These are phyloP conservation scores for Melanotaenia maccullochi DNA, from an alignment of 2,797 vertebrate genomes.

Conservation along the genomic window DNA sequence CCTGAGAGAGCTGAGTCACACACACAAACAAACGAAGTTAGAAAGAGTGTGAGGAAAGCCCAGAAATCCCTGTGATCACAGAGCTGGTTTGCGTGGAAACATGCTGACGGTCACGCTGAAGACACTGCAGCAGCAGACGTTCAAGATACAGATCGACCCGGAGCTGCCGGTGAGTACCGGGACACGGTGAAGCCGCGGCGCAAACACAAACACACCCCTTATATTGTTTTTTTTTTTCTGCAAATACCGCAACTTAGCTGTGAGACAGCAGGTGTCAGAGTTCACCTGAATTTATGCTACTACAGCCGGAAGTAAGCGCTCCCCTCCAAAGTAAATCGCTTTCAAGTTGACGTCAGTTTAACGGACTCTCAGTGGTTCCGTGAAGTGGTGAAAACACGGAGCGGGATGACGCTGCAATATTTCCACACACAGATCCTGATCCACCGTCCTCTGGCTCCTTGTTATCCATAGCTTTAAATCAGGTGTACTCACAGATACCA, in stretches of 20 bases:
- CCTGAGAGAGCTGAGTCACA: slow-evolving; percentile 85
- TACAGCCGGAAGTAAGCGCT: background rate
- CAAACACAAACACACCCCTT: background rate
- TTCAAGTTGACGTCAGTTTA: background rate
- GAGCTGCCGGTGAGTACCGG: slow-evolving; percentile 81
- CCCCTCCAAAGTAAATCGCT: background rate
- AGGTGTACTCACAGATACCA: no score
- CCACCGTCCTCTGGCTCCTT: background rate
- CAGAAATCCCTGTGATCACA: background rate
- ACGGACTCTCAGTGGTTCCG: background rate
- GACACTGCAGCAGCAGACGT: slow-evolving; percentile 86
- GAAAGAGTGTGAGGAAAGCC: background rate
- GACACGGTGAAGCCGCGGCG: background rate
- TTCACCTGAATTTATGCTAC: background rate
- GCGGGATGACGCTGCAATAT: background rate
- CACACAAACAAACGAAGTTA: slow-evolving; percentile 54
- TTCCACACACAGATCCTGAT: background rate
- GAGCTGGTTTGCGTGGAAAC: slow-evolving; percentile 26
- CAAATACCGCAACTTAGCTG: background rate
- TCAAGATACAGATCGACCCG: slow-evolving; percentile 82
- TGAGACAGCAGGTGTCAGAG: background rate
- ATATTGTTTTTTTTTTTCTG: background rate
- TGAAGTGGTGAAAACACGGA: background rate
- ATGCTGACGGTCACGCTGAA: slow-evolving; percentile 85
- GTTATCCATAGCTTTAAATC: background rate